Evolutionary conservation across 2,888 invertebrate genomes (phyloP).

Genomic region (Drosophila meridiana): DNA sequence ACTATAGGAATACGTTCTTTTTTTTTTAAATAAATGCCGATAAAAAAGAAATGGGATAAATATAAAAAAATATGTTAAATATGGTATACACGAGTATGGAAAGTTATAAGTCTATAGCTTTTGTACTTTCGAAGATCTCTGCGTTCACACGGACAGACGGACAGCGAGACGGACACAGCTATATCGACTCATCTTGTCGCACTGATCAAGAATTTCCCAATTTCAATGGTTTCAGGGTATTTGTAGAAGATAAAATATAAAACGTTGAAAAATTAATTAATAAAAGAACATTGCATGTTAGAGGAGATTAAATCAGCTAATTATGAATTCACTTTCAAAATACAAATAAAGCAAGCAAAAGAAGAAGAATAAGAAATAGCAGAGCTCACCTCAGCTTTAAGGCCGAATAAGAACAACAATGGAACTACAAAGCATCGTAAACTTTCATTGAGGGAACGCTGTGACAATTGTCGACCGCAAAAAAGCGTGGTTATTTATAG

Average conservation of each 20-base stretch:
- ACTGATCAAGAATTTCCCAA: too few relatives aligned
- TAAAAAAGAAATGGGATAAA: too few relatives aligned
- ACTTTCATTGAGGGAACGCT: slow-evolving; percentile 65
- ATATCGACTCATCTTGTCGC: too few relatives aligned
- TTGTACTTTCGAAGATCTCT: too few relatives aligned
- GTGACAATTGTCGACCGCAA: slow-evolving; percentile 57
- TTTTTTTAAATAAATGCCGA: too few relatives aligned
- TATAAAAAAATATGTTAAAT: too few relatives aligned
- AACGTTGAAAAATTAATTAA: slow-evolving; percentile 69
- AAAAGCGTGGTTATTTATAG: slow-evolving; percentile 1
- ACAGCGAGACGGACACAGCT: too few relatives aligned
- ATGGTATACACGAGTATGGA: too few relatives aligned
- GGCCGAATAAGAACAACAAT: slow-evolving; percentile 20
- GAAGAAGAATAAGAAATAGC: not conserved
- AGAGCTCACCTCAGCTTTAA: slow-evolving; percentile 20
- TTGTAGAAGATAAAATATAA: slow-evolving; percentile 3
- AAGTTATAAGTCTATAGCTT: too few relatives aligned
- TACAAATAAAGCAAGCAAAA: slow-evolving; percentile 4
- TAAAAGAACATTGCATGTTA: slow-evolving; percentile 19
- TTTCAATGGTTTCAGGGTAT: too few relatives aligned
- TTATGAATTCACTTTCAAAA: slow-evolving; percentile 74
- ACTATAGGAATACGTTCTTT: too few relatives aligned
- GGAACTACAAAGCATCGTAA: slow-evolving; percentile 41
- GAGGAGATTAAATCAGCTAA: slow-evolving; percentile 45
- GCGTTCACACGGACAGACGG: too few relatives aligned